Base-by-base conservation (phyloP, 2,888 invertebrate genomes). In the Selenia dentaria region DNA sequence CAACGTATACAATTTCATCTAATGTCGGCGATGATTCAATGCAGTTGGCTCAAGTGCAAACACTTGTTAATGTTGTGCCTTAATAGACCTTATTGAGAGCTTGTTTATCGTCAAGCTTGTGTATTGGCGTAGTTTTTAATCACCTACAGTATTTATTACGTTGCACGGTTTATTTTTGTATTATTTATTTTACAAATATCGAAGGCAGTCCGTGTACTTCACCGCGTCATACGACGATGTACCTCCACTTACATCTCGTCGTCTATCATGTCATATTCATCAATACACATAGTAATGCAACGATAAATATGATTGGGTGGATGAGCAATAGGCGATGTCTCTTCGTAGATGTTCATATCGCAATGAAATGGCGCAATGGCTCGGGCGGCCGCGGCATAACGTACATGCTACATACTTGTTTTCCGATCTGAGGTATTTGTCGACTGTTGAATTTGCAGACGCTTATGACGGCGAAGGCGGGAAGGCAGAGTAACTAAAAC, bases 401-500 rank as follows among this genome's bases (percentile, higher is more conserved):
- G 59, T 67, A 75, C 69, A 70, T 70, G 68, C 63, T n/a, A 33
- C 38, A 64, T 68, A 74, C n/a, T n/a, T n/a, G n/a, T n/a, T n/a
- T 73, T 79, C 76, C 76, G 73, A 72, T 67, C 74, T 78, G 82
- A 71, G 75, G 80, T 80, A 82, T 87, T 86, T 85, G 86, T 86
- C 76, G 84, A 82, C 79, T 84, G 82, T 77, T 60, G 79, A 84
- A 85, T 85, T 83, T 85, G 81, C 84, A 83, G 86, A 87, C 81
- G 74, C 79, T 80, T 83, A 81, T 87, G 86, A 85, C 68, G 79
- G 70, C 57, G 63, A 45, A 59, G 64, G 62, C 57, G 74, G 74
- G 72, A n/a, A 74, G 75, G 79, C 74, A 79, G 73, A 73, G 82
- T 75, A 74, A 82, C 79, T 66, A 61, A 85, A 89, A 89, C 89